Conservation (phyloP, 2,888 invertebrate genomes). For the Herminia tarsipennalis region DNA sequence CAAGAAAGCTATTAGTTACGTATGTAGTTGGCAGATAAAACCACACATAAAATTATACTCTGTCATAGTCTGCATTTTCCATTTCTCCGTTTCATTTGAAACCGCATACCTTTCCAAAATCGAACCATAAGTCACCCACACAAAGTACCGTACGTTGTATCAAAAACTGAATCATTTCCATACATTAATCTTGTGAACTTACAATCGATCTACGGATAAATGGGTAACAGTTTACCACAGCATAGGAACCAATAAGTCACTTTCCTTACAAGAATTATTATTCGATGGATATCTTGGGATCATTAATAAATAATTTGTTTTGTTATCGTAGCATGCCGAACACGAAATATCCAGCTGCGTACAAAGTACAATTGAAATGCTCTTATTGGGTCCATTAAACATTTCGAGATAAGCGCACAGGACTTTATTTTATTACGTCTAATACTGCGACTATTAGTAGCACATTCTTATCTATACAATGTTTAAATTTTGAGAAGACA, state of each 20-base stretch:
- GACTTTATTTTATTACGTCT: too few relatives aligned
- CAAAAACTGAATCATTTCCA: constrained; percentile 34
- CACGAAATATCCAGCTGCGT: constrained; percentile 29
- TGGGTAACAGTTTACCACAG: constrained; percentile 41
- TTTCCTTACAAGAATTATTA: constrained; percentile 44
- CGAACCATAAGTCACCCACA: constrained; percentile 29
- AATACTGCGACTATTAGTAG: too few relatives aligned
- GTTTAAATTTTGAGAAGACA: too few relatives aligned
- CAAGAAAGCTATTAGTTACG: neutral
- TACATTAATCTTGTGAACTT: constrained; percentile 45
- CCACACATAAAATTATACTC: constrained; percentile 17
- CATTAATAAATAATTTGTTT: constrained; percentile 52
- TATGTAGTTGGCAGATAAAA: constrained; percentile 7
- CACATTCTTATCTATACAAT: too few relatives aligned
- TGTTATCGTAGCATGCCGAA: constrained; percentile 31
- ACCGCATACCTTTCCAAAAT: constrained; percentile 17
- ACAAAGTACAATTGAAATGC: constrained; percentile 17
- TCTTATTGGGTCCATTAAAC: constrained; percentile 21
- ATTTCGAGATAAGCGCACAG: constrained; percentile 16
- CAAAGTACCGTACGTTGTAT: constrained; percentile 20
- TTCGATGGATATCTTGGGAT: constrained; percentile 38
- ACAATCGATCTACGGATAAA: constrained; percentile 40
- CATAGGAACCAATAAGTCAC: constrained; percentile 47
- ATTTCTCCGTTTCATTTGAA: constrained; percentile 19
- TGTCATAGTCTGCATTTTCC: constrained; percentile 11